These are phyloP conservation scores for Enteromius anoplus DNA, from an alignment of 2,797 vertebrate species.

Conservation along the genomic window DNA sequence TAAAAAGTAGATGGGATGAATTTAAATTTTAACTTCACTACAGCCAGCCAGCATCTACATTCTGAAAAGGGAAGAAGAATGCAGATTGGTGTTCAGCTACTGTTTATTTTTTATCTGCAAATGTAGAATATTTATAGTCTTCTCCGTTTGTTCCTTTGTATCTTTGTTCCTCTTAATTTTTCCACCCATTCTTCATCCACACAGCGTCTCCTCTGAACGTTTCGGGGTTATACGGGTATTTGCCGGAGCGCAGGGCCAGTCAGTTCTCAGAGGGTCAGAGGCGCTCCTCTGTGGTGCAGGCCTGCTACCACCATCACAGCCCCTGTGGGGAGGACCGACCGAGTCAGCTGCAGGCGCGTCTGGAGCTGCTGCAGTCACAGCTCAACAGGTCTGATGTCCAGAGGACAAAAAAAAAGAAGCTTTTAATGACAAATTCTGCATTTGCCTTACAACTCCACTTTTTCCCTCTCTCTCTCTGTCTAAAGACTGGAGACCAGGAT, in stretches of 20 bases:
- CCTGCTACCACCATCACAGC: conserved; percentile 67
- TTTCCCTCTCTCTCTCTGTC: not conserved
- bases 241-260: conserved; percentile 78
- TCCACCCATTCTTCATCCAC: not conserved
- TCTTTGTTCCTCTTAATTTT: conserved; percentile 35
- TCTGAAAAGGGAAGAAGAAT: not conserved
- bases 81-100: not conserved
- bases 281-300: conserved; percentile 74
- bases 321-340: conserved; percentile 75
- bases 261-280: conserved; percentile 75
- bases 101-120: not conserved
- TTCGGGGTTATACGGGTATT: conserved; percentile 83
- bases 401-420: not conserved
- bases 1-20: not conserved
- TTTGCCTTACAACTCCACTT: not conserved
- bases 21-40: not conserved
- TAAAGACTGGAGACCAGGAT: conserved; percentile 92
- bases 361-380: conserved; percentile 92
- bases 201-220: conserved; percentile 73
- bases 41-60: not conserved
- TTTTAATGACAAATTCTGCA: not conserved
- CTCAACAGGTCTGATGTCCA: conserved; percentile 82
- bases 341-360: conserved; percentile 83
- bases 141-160: not conserved
- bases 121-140: not conserved